These are phyloP conservation scores for Cheiracanthium punctorium DNA, from an alignment of 2,888 invertebrate genomes.

Conservation along the genomic window DNA sequence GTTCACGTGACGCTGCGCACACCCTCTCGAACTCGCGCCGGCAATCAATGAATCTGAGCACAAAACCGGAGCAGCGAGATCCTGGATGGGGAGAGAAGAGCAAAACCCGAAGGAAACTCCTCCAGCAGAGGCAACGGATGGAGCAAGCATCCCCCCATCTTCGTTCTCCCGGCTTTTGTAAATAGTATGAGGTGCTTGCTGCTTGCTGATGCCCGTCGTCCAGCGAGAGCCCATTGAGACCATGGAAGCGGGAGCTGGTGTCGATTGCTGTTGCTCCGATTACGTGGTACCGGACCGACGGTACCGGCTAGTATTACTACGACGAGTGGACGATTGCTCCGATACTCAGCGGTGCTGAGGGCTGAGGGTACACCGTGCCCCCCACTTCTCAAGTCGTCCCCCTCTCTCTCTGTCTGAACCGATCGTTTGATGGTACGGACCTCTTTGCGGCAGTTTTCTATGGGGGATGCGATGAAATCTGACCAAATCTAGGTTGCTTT, in stretches of 20 bases:
- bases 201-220: no score
- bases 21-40: conserved; percentile 20
- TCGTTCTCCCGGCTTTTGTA: neutral
- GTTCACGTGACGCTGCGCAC: conserved; percentile 34
- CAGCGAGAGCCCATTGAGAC: neutral
- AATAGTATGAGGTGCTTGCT: no score
- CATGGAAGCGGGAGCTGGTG: neutral
- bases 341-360: neutral
- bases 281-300: neutral
- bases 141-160: conserved; percentile 36
- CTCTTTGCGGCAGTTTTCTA: no score
- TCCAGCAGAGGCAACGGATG: no score
- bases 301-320: neutral
- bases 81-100: conserved; percentile 13
- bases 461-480: no score
- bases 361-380: neutral
- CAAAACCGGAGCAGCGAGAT: conserved; percentile 31
- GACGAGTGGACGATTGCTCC: neutral
- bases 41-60: conserved; percentile 67
- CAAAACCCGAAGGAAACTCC: no score
- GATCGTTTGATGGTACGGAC: neutral
- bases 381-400: no score
- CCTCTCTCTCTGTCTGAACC: neutral
- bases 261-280: neutral
- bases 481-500: no score